Conservation (phyloP, 2,797 vertebrate species). For the Lepus townsendii region DNA sequence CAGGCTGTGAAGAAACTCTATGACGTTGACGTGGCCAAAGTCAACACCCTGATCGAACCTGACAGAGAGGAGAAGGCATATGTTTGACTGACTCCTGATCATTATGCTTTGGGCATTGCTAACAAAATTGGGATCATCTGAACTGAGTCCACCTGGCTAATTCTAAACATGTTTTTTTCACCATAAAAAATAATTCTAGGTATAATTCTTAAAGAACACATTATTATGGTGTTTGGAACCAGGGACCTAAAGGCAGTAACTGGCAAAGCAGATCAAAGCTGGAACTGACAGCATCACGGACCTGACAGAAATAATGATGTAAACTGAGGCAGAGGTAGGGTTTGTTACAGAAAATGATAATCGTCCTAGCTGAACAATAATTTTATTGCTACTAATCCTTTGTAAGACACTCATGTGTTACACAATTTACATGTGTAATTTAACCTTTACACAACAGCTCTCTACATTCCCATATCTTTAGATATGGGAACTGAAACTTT, state of each 20-base stretch:
- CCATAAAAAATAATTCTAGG: background rate
- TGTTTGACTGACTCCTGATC: no score
- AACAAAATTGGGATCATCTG: no score
- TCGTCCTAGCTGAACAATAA: background rate
- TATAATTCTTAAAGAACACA: conserved; percentile 7
- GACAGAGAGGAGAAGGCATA: no score
- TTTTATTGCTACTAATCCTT: conserved; percentile 27
- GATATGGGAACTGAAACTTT: conserved; percentile 47
- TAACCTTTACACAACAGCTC: conserved; percentile 40
- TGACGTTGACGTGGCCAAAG: no score
- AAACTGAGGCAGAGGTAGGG: conserved; percentile 27
- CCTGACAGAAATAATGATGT: background rate
- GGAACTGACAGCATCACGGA: background rate
- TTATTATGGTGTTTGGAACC: conserved; percentile 9
- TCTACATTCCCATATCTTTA: background rate
- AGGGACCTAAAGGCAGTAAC: background rate
- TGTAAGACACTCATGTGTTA: background rate
- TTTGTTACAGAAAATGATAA: conserved; percentile 17
- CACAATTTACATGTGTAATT: conserved; percentile 26
- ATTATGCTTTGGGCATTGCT: no score
- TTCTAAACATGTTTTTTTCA: no score
- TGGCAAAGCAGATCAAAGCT: conserved; percentile 34
- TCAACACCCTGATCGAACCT: no score
- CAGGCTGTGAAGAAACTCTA: no score
- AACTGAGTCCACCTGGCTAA: no score